Conservation (phyloP, 35 echinoderm and acorn worm genomes). For the Strongylocentrotus purpuratus region DNA sequence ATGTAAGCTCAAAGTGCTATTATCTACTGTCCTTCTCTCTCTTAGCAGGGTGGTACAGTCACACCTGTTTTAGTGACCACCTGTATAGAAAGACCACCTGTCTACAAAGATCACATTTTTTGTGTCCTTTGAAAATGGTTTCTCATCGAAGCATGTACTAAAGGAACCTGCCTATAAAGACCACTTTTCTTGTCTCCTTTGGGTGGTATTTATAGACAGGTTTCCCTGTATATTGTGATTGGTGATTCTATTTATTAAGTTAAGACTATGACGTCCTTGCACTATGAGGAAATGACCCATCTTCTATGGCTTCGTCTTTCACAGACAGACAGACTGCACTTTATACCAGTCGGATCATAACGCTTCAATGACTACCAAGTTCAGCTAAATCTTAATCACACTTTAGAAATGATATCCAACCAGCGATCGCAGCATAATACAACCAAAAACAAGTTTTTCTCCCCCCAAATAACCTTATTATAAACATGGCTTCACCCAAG, state of each 20-base stretch:
- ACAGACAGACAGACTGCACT: neutral
- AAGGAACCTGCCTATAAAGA: too few relatives aligned
- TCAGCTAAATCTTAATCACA: neutral
- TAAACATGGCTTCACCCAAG: neutral
- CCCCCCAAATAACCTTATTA: neutral
- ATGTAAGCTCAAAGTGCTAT: too few relatives aligned
- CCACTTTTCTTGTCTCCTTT: too few relatives aligned
- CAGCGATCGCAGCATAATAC: neutral
- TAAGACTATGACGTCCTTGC: neutral
- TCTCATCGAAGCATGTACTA: too few relatives aligned
- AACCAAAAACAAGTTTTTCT: neutral
- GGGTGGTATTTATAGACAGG: too few relatives aligned
- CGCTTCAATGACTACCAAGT: neutral
- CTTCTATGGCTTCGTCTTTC: neutral
- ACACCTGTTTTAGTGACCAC: too few relatives aligned
- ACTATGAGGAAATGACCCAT: neutral
- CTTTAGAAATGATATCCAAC: neutral
- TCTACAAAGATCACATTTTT: too few relatives aligned
- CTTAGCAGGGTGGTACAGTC: too few relatives aligned
- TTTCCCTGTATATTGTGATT: too few relatives aligned
- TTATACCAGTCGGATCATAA: neutral
- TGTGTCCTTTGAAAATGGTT: too few relatives aligned
- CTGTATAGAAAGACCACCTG: too few relatives aligned
- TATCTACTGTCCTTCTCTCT: too few relatives aligned
- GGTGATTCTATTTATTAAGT: neutral